Evolutionary conservation across 2,113 vertebrate genomes (phyloP), one percentile per base, ranked within the genome.

Genomic region (Apeltes quadracus): DNA sequence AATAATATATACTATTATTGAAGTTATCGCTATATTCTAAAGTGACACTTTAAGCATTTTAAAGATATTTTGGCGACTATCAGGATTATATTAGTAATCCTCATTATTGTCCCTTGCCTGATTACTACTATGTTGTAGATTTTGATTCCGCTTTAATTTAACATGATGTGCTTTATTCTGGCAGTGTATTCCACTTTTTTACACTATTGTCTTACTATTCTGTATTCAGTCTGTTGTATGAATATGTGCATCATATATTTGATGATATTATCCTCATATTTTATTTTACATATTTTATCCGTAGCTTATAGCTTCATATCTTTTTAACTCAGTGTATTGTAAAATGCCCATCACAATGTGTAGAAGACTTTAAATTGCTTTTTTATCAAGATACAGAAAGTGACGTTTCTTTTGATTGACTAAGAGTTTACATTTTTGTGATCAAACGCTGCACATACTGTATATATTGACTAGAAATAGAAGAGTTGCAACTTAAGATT

Each of bases 331-430:
- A 54, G 10, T 18, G 29, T 57, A 20, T 34, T 1, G 16, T 38
- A 22, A 22, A 59, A 59, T 59, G 56, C 20, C 34, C 34, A 38
- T 58, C 34, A 58, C 57, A 59, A 34, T 56, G 18, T 29, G 22
- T 4, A 15, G 9, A 27, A 55, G 15, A 25, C 53, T 32, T n/a
- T n/a, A n/a, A n/a, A n/a, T n/a, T n/a, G n/a, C n/a, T n/a, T n/a
- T n/a, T n/a, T n/a, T 56, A 56, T 18, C 18, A 20, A 10, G 51
- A 34, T 55, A 43, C 16, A 43, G 13, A 55, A 27, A 29, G 7
- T 27, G 16, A 55, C 29, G 27, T 54, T 54, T 14, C 13, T 22
- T 14, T 25, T 13, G 13, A 54, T 57, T 57, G 29, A 57, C 3
- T 57, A 11, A 57, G 13, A 6, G 20, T 22, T 20, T n/a, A 6